Evolutionary conservation across 1,140 invertebrate genomes (phyloP), one percentile per base, ranked within the genome.

Genomic region (Ostrea denselamellosa): DNA sequence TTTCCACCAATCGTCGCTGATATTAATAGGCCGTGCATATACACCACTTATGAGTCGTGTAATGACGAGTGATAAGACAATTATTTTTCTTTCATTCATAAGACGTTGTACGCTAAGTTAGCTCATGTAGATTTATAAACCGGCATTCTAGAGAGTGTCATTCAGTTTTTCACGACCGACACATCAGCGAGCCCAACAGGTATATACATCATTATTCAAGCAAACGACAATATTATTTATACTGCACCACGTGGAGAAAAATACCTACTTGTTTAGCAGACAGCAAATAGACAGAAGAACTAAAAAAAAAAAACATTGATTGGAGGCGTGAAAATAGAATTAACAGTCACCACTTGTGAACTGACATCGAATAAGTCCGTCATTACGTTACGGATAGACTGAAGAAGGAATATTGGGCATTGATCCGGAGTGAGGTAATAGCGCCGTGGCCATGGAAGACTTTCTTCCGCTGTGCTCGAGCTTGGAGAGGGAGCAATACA

Each of bases 401-500:
- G 68, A 77, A 77, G 68, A 34, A 77, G 68, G 68, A 34, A 77
- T 34, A 77, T 7, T n/a, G 9, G 28, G 56, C 25, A 77, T 77
- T 77, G 68, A 77, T 77, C 68, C 68, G 25, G 68, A 28, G 68
- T 77, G 68, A 2, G 25, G 68, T 77, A 28, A 77, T 77, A 77
- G 12, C 25, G 25, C 28, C 25, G 68, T 34, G 9, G 68, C 68
- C 65, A 93, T 92, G 92, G 93, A 93, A 87, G 92, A 93, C 68
- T 93, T 93, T 82, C 85, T 93, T 53, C 93, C 93, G 4, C 89
- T 93, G 14, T 91, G 91, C 81, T 92, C 91, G 9, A 93, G 93
- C 84, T 87, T 94, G 51, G 92, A 93, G 85, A 90, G 93, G 14
- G 93, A 93, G 77, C 92, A 93, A 87, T 93, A 91, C 56, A 93